A percentile compares a stretch with the other conserved stretches of the same genome.
Evolutionary conservation across 2,888 invertebrate species (phyloP).

Genomic region (Stenolophus ochropezus): DNA sequence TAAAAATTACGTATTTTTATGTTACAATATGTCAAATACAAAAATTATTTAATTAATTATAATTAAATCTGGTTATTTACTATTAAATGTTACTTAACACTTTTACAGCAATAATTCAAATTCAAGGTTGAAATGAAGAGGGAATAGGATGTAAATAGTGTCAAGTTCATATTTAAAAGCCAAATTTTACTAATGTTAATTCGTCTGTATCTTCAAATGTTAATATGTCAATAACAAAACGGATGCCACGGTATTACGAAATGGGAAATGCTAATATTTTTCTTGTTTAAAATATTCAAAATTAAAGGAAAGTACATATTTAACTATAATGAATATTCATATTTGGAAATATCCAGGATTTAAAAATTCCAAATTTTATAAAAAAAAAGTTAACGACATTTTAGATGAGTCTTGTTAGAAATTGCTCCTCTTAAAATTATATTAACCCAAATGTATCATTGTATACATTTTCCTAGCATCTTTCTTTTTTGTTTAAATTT

Average conservation of each 20-base stretch:
- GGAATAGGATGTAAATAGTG: not conserved
- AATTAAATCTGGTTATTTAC: no score
- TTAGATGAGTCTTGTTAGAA: not conserved
- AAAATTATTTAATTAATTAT: no score
- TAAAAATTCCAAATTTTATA: not conserved
- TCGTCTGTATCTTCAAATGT: not conserved
- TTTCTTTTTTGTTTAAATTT: not conserved
- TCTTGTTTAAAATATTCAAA: not conserved
- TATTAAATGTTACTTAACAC: no score
- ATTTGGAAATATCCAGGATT: not conserved
- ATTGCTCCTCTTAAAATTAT: conserved; percentile 17
- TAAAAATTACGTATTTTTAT: no score
- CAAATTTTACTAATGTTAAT: not conserved
- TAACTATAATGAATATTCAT: not conserved
- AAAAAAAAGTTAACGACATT: not conserved
- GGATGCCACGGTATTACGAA: not conserved
- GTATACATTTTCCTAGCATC: not conserved
- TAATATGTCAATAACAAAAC: conserved; percentile 1
- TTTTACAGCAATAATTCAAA: not conserved
- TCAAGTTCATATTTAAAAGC: not conserved
- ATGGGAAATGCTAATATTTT: not conserved
- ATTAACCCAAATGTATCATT: conserved; percentile 2
- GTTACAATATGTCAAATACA: no score
- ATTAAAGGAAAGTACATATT: not conserved
- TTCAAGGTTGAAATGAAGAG: conserved; percentile 5